Evolutionary conservation across 2,113 vertebrate genomes (phyloP).

Genomic region (Albula glossodonta): DNA sequence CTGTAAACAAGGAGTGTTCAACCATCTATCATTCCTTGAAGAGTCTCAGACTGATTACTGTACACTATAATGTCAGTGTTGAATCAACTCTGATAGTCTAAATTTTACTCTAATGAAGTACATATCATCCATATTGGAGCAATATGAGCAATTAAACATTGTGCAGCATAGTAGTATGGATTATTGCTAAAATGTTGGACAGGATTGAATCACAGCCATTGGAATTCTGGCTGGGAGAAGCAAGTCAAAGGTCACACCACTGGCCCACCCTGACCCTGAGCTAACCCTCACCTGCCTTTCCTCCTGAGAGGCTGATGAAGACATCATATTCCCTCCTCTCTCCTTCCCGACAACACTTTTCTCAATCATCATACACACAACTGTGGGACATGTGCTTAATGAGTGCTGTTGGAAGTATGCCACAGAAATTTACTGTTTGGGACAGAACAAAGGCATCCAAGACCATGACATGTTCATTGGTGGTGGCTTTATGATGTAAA

Average conservation of each 20-base stretch:
- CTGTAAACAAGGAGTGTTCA: neutral
- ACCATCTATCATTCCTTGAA: neutral
- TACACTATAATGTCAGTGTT: too few relatives aligned
- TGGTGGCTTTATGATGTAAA: neutral
- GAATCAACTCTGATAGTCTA: too few relatives aligned
- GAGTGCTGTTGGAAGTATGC: neutral
- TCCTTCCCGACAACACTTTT: too few relatives aligned
- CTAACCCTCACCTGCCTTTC: neutral
- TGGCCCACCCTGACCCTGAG: neutral
- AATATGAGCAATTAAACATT: too few relatives aligned
- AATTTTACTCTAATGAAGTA: too few relatives aligned
- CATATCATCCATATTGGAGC: too few relatives aligned
- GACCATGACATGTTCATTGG: neutral
- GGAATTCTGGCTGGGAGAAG: neutral
- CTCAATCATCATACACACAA: neutral
- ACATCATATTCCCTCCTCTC: neutral
- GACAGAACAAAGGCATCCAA: slow-evolving; percentile 2
- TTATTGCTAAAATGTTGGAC: neutral
- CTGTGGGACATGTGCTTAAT: slow-evolving; percentile 14
- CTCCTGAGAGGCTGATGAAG: neutral
- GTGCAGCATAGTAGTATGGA: neutral
- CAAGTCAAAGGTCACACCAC: neutral
- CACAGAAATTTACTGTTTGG: slow-evolving; percentile 25
- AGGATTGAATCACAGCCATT: neutral
- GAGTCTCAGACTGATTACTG: neutral